phyloP scores from a whole-genome alignment of 2,888 invertebrate species.

The Acheta domesticus region DNA sequence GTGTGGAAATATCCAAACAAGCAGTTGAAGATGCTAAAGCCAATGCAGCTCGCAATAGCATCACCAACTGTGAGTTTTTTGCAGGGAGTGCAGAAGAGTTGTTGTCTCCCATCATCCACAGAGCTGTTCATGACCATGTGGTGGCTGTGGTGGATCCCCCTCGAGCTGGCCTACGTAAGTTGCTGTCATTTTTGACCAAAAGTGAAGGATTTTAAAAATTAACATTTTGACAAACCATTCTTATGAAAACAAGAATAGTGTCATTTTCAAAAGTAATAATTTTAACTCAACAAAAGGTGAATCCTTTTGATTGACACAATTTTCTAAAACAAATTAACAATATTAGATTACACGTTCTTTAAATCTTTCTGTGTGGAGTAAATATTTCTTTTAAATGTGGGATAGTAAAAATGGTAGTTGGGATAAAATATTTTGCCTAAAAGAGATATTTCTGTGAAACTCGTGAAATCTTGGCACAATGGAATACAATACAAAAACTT shows the following conservation, averaged over 20 bases:
- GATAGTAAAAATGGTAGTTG: too few relatives aligned
- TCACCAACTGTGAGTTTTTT: constrained; percentile 80
- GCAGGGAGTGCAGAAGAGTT: constrained; percentile 89
- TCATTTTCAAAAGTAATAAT: not conserved
- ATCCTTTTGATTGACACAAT: too few relatives aligned
- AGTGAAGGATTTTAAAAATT: not conserved
- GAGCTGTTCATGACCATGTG: constrained; percentile 59
- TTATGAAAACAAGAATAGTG: not conserved
- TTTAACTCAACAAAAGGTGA: too few relatives aligned
- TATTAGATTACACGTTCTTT: too few relatives aligned
- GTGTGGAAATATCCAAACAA: constrained; percentile 79
- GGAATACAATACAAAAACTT: too few relatives aligned
- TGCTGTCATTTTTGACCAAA: not conserved
- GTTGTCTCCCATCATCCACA: constrained; percentile 66
- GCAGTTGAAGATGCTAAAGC: constrained; percentile 88
- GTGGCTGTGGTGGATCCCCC: constrained; percentile 96
- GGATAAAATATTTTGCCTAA: too few relatives aligned
- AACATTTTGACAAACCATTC: not conserved
- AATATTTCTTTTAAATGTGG: too few relatives aligned
- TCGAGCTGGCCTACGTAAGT: constrained; percentile 85
- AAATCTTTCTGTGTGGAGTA: too few relatives aligned
- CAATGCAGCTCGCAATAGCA: constrained; percentile 77
- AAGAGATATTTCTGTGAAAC: too few relatives aligned
- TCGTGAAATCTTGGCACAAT: too few relatives aligned
- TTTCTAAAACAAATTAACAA: too few relatives aligned